Evolutionary conservation across 1,140 invertebrate species (phyloP).

Genomic region (Leptonema lineaticorne): DNA sequence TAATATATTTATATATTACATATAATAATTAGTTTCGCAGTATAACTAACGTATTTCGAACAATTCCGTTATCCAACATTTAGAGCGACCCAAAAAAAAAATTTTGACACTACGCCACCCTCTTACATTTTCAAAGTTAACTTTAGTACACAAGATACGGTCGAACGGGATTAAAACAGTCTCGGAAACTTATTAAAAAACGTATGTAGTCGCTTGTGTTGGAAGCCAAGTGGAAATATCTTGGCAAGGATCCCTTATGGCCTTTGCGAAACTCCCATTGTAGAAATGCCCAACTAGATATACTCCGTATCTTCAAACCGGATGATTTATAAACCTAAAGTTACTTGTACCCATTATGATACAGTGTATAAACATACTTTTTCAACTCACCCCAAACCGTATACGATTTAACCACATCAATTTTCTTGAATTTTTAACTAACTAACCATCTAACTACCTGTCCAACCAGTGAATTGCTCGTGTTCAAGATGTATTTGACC

Average conservation of each 20-base stretch:
- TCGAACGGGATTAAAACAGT: too few species aligned
- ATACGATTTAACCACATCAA: neutral
- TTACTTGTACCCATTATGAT: neutral
- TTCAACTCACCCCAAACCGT: neutral
- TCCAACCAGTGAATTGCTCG: neutral
- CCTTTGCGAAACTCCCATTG: neutral
- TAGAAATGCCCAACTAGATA: constrained; percentile 2
- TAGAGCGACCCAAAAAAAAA: too few species aligned
- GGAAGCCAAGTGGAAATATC: constrained; percentile 22
- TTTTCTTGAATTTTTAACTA: neutral
- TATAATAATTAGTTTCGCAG: constrained; percentile 17
- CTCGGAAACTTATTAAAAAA: neutral
- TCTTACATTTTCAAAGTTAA: too few species aligned
- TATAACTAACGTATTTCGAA: constrained; percentile 14
- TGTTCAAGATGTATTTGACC: neutral
- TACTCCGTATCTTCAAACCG: neutral
- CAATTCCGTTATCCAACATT: neutral
- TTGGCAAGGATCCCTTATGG: neutral
- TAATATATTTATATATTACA: too few species aligned
- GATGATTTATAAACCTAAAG: neutral
- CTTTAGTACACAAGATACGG: too few species aligned
- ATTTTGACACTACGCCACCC: too few species aligned
- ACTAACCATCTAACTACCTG: neutral
- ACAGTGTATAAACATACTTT: neutral
- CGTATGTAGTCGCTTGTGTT: constrained; percentile 8